Evolutionary conservation across 2,797 vertebrate genomes (phyloP).

Genomic region (Holocentrus rufus): DNA sequence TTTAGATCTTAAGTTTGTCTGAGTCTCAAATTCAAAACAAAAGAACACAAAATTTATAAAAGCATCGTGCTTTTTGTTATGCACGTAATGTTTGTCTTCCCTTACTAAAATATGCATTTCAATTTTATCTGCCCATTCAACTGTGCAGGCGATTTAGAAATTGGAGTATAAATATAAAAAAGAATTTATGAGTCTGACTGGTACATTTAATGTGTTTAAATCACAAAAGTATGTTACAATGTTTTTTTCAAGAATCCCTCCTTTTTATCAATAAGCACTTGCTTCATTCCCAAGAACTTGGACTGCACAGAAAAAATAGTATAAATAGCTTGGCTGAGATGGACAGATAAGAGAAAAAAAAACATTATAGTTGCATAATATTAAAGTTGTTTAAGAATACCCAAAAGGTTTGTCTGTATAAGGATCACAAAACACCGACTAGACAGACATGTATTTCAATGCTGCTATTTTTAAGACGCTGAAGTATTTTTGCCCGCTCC

Average conservation of each 20-base stretch:
- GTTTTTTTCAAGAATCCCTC: background rate
- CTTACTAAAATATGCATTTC: no score
- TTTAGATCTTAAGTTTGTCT: background rate
- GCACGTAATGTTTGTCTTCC: no score
- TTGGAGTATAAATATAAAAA: background rate
- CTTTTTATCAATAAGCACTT: background rate
- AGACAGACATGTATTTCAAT: background rate
- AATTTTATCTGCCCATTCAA: background rate
- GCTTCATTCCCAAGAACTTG: background rate
- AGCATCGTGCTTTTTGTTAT: background rate
- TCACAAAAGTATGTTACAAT: background rate
- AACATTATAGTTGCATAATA: background rate
- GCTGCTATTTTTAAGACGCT: constrained; percentile 52
- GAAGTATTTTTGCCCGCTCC: constrained; percentile 47
- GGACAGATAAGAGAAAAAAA: background rate
- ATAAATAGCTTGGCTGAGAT: constrained; percentile 10
- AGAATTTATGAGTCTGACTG: background rate
- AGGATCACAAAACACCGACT: constrained; percentile 2
- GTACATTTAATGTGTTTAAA: background rate
- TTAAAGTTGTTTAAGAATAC: constrained; percentile 10
- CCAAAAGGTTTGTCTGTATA: background rate
- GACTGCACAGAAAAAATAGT: background rate
- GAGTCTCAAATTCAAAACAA: background rate
- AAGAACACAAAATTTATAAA: background rate
- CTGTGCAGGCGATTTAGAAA: constrained; percentile 13